phyloP scores from a whole-genome alignment of 2,888 invertebrate genomes.

The Cyaniris semiargus region DNA sequence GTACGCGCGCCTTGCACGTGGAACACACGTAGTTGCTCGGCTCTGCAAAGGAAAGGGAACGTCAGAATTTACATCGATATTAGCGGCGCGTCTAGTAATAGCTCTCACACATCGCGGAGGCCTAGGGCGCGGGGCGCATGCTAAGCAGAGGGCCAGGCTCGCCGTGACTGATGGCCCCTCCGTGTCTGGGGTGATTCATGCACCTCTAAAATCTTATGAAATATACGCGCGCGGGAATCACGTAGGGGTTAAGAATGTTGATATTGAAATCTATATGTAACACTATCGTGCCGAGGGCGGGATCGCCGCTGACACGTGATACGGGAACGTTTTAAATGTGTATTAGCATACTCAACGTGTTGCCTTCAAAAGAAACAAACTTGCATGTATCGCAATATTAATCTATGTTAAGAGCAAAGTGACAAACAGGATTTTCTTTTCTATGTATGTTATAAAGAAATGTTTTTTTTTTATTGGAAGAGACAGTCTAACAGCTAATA shows the following conservation, averaged over 20 bases:
- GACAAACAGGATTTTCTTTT: no score
- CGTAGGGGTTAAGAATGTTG: slow-evolving; percentile 78
- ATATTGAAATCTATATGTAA: slow-evolving; percentile 79
- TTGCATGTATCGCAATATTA: neutral
- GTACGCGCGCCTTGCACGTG: slow-evolving; percentile 94
- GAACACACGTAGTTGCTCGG: slow-evolving; percentile 96
- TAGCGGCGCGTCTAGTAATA: slow-evolving; percentile 81
- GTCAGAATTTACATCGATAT: slow-evolving; percentile 70
- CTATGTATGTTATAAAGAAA: no score
- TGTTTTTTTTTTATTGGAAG: no score
- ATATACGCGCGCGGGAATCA: slow-evolving; percentile 76
- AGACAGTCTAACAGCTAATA: neutral
- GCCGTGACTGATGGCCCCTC: slow-evolving; percentile 77
- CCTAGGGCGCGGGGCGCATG: slow-evolving; percentile 76
- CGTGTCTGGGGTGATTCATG: slow-evolving; percentile 80
- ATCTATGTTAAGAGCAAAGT: neutral
- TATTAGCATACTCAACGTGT: neutral
- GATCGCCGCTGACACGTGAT: slow-evolving; percentile 34
- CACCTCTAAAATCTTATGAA: slow-evolving; percentile 81
- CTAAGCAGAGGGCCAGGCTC: slow-evolving; percentile 74
- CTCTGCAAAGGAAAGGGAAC: slow-evolving; percentile 82
- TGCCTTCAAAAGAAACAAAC: neutral
- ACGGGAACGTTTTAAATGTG: neutral
- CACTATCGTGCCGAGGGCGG: slow-evolving; percentile 53
- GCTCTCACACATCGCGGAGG: slow-evolving; percentile 80